Conservation (phyloP, 1,140 invertebrate species). For the Drosophila pachea region DNA sequence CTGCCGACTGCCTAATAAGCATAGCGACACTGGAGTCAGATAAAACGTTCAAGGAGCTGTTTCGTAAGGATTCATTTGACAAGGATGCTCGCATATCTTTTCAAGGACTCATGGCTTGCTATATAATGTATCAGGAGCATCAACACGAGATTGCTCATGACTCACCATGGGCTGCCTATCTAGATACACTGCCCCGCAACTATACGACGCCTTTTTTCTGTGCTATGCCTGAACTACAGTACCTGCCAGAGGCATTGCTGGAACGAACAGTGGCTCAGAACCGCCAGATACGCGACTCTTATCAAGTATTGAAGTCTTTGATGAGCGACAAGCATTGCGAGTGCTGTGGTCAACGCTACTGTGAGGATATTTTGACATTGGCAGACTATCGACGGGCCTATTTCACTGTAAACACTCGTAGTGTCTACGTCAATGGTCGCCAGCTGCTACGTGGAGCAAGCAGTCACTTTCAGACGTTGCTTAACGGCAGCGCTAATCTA, state of each 20-base stretch:
- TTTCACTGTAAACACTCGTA: slow-evolving; percentile 88
- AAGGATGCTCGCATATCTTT: slow-evolving; percentile 75
- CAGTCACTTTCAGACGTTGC: slow-evolving; percentile 59
- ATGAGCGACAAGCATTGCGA: slow-evolving; percentile 41
- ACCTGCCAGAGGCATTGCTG: slow-evolving; percentile 74
- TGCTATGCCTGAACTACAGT: slow-evolving; percentile 76
- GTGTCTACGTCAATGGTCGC: slow-evolving; percentile 80
- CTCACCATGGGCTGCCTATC: slow-evolving; percentile 79
- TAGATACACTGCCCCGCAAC: slow-evolving; percentile 81
- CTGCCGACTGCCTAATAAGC: slow-evolving; percentile 57
- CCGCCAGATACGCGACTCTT: slow-evolving; percentile 65
- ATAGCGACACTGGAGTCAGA: slow-evolving; percentile 64
- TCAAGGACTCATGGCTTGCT: slow-evolving; percentile 82
- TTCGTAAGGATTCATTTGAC: slow-evolving; percentile 49
- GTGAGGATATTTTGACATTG: slow-evolving; percentile 77
- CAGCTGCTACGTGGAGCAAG: slow-evolving; percentile 39
- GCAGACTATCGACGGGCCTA: slow-evolving; percentile 82
- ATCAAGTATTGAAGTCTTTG: slow-evolving; percentile 43
- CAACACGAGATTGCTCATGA: slow-evolving; percentile 64
- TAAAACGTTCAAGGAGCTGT: slow-evolving; percentile 53
- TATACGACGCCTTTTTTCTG: slow-evolving; percentile 81
- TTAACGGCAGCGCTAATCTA: slow-evolving; percentile 81
- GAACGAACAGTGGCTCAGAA: slow-evolving; percentile 67
- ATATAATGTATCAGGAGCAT: slow-evolving; percentile 81
- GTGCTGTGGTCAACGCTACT: slow-evolving; percentile 73